Conservation (phyloP, 2,888 invertebrate species). For the Zygogramma bicolorata region DNA sequence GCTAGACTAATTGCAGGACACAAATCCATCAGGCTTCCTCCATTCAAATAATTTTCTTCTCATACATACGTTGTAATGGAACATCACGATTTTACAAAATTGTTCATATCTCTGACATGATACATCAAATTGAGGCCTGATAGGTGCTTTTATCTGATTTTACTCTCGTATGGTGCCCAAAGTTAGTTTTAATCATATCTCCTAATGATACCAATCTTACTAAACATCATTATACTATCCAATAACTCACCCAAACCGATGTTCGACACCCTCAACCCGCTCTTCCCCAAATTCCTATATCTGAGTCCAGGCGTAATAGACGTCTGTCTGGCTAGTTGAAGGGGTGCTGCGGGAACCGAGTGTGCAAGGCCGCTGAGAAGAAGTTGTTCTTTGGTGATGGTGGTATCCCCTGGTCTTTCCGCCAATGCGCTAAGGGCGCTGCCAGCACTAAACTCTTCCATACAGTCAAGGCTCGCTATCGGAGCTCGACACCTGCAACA, state of each 20-base stretch:
- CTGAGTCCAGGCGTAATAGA: constrained; percentile 85
- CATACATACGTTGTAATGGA: too few relatives aligned
- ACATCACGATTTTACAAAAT: too few relatives aligned
- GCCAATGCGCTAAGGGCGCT: constrained; percentile 67
- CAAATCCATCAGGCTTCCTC: too few relatives aligned
- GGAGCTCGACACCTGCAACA: constrained; percentile 86
- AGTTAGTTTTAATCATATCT: too few relatives aligned
- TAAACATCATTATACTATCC: too few relatives aligned
- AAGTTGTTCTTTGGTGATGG: constrained; percentile 72
- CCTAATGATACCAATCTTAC: too few relatives aligned
- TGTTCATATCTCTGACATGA: too few relatives aligned
- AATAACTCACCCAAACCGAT: constrained; percentile 85
- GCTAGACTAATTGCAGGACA: too few relatives aligned
- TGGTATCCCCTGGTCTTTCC: constrained; percentile 66
- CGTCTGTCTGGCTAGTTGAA: constrained; percentile 74
- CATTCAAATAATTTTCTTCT: too few relatives aligned
- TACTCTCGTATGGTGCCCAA: too few relatives aligned
- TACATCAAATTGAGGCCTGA: too few relatives aligned
- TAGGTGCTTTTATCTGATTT: too few relatives aligned
- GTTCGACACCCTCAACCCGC: constrained; percentile 93
- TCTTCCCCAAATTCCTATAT: constrained; percentile 95
- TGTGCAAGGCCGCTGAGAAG: constrained; percentile 65
- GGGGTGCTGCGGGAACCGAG: constrained; percentile 58
- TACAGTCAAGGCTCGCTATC: constrained; percentile 92
- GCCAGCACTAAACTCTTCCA: constrained; percentile 90